phyloP scores from a whole-genome alignment of 2,113 vertebrate genomes.

The Scophthalmus maximus region DNA sequence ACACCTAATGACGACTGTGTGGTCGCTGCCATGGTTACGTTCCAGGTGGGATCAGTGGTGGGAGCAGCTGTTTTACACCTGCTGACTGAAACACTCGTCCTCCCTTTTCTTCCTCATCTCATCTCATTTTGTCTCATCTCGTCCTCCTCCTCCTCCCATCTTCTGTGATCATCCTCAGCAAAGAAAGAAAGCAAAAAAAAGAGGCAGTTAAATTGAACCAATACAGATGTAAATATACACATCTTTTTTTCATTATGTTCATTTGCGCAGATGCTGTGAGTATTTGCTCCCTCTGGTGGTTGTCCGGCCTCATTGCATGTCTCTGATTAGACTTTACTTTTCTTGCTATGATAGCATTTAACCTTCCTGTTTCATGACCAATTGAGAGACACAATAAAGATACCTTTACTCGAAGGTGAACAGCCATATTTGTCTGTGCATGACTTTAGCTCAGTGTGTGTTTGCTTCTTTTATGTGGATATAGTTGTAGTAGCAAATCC shows the following conservation, averaged over 20 bases:
- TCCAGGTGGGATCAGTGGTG: conserved; percentile 57
- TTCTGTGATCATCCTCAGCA: not conserved
- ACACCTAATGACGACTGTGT: conserved; percentile 28
- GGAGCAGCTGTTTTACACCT: conserved; percentile 68
- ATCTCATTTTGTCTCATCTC: not conserved
- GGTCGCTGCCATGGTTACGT: conserved; percentile 73
- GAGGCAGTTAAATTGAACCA: not conserved
- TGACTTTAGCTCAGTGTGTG: conserved; percentile 20
- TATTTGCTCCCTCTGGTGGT: conserved; percentile 53
- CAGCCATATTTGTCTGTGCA: not conserved
- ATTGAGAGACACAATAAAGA: not conserved
- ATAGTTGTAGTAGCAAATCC: conserved; percentile 60
- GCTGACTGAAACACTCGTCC: conserved; percentile 18
- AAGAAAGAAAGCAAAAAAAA: not conserved
- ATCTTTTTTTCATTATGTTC: not conserved
- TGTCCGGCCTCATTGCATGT: not conserved
- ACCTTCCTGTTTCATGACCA: not conserved
- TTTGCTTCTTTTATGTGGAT: conserved; percentile 33
- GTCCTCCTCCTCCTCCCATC: not conserved
- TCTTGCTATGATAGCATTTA: not conserved
- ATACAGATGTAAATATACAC: not conserved
- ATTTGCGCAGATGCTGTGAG: not conserved
- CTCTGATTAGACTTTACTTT: not conserved
- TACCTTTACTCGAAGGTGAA: too few relatives aligned
- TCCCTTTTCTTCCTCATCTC: not conserved